These are phyloP conservation scores for Cyprinus carpio DNA, from an alignment of 2,113 vertebrate species.

Conservation along the genomic window DNA sequence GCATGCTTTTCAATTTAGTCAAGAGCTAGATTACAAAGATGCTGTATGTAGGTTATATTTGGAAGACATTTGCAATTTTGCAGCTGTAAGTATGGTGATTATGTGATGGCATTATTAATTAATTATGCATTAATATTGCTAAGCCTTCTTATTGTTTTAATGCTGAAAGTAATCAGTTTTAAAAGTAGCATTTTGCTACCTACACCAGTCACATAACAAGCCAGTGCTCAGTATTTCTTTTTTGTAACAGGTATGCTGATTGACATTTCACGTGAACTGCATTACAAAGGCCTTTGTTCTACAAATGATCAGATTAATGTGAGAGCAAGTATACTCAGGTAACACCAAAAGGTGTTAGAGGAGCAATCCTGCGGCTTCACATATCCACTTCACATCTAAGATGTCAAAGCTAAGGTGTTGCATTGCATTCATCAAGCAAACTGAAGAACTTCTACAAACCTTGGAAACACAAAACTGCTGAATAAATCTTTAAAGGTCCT, in stretches of 20 bases:
- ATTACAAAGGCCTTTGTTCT: constrained; percentile 10
- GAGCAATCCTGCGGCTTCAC: neutral
- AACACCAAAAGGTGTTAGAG: constrained; percentile 36
- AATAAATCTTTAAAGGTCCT: neutral
- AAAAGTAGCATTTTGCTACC: neutral
- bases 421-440: constrained; percentile 25
- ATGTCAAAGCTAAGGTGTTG: constrained; percentile 34
- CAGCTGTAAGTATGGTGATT: neutral
- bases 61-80: neutral
- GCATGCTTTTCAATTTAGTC: neutral
- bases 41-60: neutral
- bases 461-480: neutral
- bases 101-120: neutral
- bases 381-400: constrained; percentile 43
- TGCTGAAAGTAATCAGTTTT: neutral
- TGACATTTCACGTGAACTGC: constrained; percentile 31
- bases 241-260: neutral
- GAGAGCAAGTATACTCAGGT: constrained; percentile 36
- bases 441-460: constrained; percentile 1
- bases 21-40: neutral
- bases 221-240: neutral
- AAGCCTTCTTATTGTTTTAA: neutral
- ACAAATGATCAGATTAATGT: constrained; percentile 35
- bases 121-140: neutral
- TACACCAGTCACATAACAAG: neutral